Base-by-base conservation (phyloP, 2,113 vertebrate species). In the Cavia aperea region DNA sequence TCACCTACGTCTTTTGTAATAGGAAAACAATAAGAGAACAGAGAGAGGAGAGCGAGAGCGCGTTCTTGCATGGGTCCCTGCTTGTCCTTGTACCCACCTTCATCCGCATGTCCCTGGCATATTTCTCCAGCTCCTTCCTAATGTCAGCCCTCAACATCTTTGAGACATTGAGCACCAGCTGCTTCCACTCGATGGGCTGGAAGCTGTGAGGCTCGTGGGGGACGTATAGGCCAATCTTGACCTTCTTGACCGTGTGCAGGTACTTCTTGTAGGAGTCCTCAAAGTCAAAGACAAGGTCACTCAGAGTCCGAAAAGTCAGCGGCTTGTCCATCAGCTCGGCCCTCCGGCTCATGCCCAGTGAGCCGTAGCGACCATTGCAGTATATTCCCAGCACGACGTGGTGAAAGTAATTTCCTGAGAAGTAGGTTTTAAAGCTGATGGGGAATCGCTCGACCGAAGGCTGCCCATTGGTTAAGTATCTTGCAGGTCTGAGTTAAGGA, bases 401-500 rank as follows among this genome's bases (percentile, higher is more conserved):
- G 96, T 99, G 98, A 97, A 99, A 99, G 96, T 97, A 98, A 97
- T 98, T 99, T 95, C 99, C 99, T 83, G 98, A 99, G 97, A 99
- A 99, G 96, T 99, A 99, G 78, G 99, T 99, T 98, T 99, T 99
- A 97, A 99, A 99, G 98, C 99, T 99, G 98, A 99, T 99, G 96
- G 99, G 99, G 97, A 99, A 99, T 39, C 99, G 98, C 96, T 99
- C 99, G 5, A 99, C 97, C 0, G 98, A 98, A 77, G 98, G 98
- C 96, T 99, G 98, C 60, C 99, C 99, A 0, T 99, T 99, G 23
- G 99, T 99, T 97, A 99, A 97, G 97, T 99, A 99, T 96, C 99
- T 99, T 97, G 85, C n/a, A 81, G 15, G 13, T 43, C 26, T 5
- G 26, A 0, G 60, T 98, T 96, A 98, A 98, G 97, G 96, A 96